A percentile compares a stretch with the other conserved stretches of the same genome.
Evolutionary conservation across 2,888 invertebrate genomes (phyloP).

Genomic region (Strigamia crassipes): DNA sequence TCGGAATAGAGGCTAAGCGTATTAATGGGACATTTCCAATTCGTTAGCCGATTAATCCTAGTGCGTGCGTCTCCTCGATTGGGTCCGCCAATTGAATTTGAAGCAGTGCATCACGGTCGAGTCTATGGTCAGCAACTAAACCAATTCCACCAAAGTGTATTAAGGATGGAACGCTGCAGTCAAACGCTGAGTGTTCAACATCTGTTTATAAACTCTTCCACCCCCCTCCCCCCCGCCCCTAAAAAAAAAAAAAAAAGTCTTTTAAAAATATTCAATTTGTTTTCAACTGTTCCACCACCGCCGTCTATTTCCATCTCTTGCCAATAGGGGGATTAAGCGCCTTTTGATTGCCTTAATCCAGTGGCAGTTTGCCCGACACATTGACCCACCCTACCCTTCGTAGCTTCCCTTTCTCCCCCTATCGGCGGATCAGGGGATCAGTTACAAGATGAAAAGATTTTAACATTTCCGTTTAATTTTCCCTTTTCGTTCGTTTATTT

Average conservation of each 20-base stretch:
- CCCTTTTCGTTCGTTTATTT: too few species aligned
- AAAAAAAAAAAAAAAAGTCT: background rate
- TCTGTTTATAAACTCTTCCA: background rate
- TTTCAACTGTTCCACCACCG: background rate
- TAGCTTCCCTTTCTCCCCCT: background rate
- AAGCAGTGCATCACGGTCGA: background rate
- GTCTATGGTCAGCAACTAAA: background rate
- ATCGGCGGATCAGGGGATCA: constrained; percentile 37
- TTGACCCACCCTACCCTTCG: constrained; percentile 9
- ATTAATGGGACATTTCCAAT: constrained; percentile 47
- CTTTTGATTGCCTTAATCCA: constrained; percentile 46
- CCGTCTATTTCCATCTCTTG: background rate
- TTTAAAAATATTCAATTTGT: background rate
- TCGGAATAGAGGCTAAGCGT: constrained; percentile 19
- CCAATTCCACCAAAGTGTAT: background rate
- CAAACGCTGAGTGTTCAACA: background rate
- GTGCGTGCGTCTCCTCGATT: constrained; percentile 1
- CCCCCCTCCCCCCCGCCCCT: too few species aligned
- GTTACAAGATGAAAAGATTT: background rate
- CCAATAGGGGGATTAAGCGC: constrained; percentile 36
- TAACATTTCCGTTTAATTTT: background rate
- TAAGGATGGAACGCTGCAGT: background rate
- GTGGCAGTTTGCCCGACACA: constrained; percentile 35
- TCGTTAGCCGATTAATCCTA: constrained; percentile 47
- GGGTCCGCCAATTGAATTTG: constrained; percentile 36